phyloP scores from a whole-genome alignment of 2,113 vertebrate genomes.

The Synchiropus splendidus region DNA sequence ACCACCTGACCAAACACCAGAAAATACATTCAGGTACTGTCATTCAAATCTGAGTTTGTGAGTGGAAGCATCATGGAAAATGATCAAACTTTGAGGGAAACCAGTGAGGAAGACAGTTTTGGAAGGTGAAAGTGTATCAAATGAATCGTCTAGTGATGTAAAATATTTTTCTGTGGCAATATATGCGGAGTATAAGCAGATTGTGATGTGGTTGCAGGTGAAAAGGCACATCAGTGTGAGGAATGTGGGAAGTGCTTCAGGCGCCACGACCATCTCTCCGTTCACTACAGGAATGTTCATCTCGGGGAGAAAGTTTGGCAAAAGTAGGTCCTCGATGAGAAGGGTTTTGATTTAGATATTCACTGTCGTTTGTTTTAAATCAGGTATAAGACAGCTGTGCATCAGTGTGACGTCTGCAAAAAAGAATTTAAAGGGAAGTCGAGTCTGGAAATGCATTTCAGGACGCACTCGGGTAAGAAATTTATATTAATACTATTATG shows the following conservation, averaged over 20 bases:
- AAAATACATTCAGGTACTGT: conserved; percentile 90
- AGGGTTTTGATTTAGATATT: background rate
- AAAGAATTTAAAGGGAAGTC: conserved; percentile 98
- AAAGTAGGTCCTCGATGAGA: conserved; percentile 71
- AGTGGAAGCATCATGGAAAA: no score
- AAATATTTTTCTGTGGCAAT: no score
- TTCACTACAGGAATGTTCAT: conserved; percentile 95
- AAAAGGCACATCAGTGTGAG: conserved; percentile 96
- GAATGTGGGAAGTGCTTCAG: conserved; percentile 97
- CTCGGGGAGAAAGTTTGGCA: conserved; percentile 97
- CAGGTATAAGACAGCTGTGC: conserved; percentile 94
- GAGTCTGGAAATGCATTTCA: conserved; percentile 97
- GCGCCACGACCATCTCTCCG: conserved; percentile 89
- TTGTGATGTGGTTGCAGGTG: conserved; percentile 61
- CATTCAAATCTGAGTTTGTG: no score
- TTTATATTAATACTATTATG: no score
- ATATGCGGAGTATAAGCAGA: no score
- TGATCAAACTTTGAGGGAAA: no score
- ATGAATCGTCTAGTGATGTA: no score
- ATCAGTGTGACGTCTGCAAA: conserved; percentile 98
- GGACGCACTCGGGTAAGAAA: conserved; percentile 90
- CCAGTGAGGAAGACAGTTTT: no score
- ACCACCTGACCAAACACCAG: conserved; percentile 96
- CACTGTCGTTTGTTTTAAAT: conserved; percentile 17
- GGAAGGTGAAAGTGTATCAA: no score